A percentile compares a stretch with the other conserved stretches of the same genome.
Conservation (phyloP, 2,797 vertebrate genomes). For the Percopsis omiscomaycus region DNA sequence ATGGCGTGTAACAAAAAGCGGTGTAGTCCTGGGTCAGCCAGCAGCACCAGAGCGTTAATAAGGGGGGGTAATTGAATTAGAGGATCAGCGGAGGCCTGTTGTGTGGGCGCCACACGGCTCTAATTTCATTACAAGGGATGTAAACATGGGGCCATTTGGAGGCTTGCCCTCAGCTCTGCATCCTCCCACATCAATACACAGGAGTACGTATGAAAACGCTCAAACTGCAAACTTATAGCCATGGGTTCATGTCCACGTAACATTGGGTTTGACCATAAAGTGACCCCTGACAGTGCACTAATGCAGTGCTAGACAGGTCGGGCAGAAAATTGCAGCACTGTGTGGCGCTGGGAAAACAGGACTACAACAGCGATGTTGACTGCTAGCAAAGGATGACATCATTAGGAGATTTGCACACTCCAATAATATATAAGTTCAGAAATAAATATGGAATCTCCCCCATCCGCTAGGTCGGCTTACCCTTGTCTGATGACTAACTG, state of each 20-base stretch:
- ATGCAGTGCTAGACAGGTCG: slow-evolving; percentile 13
- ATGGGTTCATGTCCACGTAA: slow-evolving; percentile 4
- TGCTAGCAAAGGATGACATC: not conserved
- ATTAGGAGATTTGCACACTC: not conserved
- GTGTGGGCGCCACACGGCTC: slow-evolving; percentile 65
- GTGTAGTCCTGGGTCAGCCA: slow-evolving; percentile 59
- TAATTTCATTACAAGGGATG: slow-evolving; percentile 78
- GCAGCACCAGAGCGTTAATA: slow-evolving; percentile 75
- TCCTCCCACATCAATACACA: slow-evolving; percentile 55
- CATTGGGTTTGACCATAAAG: slow-evolving; percentile 5
- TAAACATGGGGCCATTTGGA: slow-evolving; percentile 62
- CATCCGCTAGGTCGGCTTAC: slow-evolving; percentile 20
- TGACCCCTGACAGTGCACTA: slow-evolving; percentile 7
- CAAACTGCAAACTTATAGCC: slow-evolving; percentile 13
- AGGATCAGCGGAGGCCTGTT: slow-evolving; percentile 69
- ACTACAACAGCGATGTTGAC: slow-evolving; percentile 7
- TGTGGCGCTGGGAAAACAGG: slow-evolving; percentile 13
- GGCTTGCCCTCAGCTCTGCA: slow-evolving; percentile 55
- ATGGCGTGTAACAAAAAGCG: slow-evolving; percentile 49
- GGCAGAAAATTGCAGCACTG: not conserved
- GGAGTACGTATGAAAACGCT: slow-evolving; percentile 9
- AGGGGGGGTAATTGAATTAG: slow-evolving; percentile 76
- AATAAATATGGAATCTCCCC: slow-evolving; percentile 28
- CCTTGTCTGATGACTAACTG: slow-evolving; percentile 42
- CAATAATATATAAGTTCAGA: slow-evolving; percentile 15